Conservation (phyloP, 2,888 invertebrate species). For the Alsophila aescularia region DNA sequence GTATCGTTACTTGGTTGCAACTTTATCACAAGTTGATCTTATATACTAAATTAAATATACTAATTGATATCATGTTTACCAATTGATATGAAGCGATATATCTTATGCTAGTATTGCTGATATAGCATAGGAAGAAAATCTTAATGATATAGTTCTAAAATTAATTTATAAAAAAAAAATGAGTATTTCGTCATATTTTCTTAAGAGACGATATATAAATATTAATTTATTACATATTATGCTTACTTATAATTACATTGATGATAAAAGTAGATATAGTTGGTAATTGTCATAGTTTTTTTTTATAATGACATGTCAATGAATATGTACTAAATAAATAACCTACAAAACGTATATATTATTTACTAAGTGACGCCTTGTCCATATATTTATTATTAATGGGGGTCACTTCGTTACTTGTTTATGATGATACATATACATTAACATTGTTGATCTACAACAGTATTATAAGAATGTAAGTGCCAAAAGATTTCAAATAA, state of each 20-base stretch:
- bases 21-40: slow-evolving; percentile 82
- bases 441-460: neutral
- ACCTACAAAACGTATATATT: too few species aligned
- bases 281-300: too few species aligned
- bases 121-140: slow-evolving; percentile 56
- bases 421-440: neutral
- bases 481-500: slow-evolving; percentile 57
- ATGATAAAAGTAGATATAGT: neutral
- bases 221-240: too few species aligned
- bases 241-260: too few species aligned
- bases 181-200: too few species aligned
- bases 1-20: slow-evolving; percentile 89
- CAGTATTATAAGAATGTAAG: slow-evolving; percentile 41
- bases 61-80: slow-evolving; percentile 62
- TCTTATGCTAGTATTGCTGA: slow-evolving; percentile 73
- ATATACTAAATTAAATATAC: slow-evolving; percentile 73
- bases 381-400: neutral
- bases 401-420: neutral
- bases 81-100: slow-evolving; percentile 68
- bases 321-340: too few species aligned
- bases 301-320: too few species aligned
- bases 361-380: neutral
- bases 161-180: slow-evolving; percentile 4
- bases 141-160: slow-evolving; percentile 14
- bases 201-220: too few species aligned